These are phyloP conservation scores for Paracentrotus lividus DNA, from an alignment of 53 echinoderm and acorn worm species.

Conservation along the genomic window DNA sequence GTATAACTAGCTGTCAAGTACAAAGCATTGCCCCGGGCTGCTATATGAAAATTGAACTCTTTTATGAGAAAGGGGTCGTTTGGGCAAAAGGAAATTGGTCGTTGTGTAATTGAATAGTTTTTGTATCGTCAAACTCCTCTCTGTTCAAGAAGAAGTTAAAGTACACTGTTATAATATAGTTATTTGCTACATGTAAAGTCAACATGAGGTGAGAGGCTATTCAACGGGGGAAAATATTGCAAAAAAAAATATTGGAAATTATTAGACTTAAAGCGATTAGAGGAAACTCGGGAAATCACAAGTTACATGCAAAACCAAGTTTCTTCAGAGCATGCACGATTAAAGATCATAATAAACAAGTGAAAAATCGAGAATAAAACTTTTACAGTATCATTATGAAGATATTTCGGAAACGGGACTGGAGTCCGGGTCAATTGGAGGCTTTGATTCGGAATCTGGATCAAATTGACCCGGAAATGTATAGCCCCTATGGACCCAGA, in stretches of 20 bases:
- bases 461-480: no score
- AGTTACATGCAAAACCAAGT: no score
- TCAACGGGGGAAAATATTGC: not conserved
- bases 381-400: no score
- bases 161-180: not conserved
- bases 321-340: no score
- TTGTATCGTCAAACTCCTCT: not conserved
- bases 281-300: not conserved
- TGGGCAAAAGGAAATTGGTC: constrained; percentile 62
- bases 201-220: not conserved
- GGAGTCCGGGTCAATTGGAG: no score
- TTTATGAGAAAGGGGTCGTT: constrained; percentile 47
- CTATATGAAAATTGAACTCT: constrained; percentile 3
- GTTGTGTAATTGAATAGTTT: constrained; percentile 32
- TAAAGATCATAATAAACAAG: no score
- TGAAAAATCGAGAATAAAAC: no score
- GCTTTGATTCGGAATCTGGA: no score
- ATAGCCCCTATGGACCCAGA: no score
- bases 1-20: constrained; percentile 39
- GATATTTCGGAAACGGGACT: no score
- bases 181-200: constrained; percentile 13
- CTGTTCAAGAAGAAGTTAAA: not conserved
- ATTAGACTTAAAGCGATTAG: not conserved
- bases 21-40: not conserved
- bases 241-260: not conserved